These are phyloP conservation scores for Stegodyphus mimosarum DNA, from an alignment of 1,140 invertebrate genomes.

Conservation along the genomic window DNA sequence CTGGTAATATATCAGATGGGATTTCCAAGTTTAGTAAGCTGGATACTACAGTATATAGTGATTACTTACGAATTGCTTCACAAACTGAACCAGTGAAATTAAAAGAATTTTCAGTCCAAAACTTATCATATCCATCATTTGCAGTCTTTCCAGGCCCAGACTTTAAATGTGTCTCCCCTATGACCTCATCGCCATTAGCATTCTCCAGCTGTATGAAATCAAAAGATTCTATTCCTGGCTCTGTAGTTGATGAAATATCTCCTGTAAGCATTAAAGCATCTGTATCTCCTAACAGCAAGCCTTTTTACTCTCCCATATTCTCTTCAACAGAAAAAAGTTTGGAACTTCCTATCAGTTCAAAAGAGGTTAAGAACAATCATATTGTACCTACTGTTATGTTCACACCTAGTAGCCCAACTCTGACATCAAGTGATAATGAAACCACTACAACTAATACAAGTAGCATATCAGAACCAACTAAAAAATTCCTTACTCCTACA, in stretches of 20 bases:
- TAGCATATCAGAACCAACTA: constrained; percentile 42
- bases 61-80: background rate
- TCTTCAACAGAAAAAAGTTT: constrained; percentile 12
- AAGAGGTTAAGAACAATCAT: background rate
- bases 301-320: constrained; percentile 46
- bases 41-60: background rate
- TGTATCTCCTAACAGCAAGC: constrained; percentile 5
- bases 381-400: constrained; percentile 56
- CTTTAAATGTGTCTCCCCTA: background rate
- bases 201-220: background rate
- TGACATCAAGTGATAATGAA: constrained; percentile 6
- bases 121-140: constrained; percentile 21
- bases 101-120: constrained; percentile 8
- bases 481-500: constrained; percentile 44
- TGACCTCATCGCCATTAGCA: background rate
- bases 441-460: background rate
- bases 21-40: constrained; percentile 1
- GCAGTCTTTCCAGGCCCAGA: constrained; percentile 34
- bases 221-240: background rate
- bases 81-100: background rate
- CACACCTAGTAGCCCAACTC: constrained; percentile 50
- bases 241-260: constrained; percentile 16
- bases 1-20: background rate
- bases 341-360: background rate
- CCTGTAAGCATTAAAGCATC: background rate